Evolutionary conservation across 2,888 invertebrate genomes (phyloP).

Genomic region (Spisula solida): DNA sequence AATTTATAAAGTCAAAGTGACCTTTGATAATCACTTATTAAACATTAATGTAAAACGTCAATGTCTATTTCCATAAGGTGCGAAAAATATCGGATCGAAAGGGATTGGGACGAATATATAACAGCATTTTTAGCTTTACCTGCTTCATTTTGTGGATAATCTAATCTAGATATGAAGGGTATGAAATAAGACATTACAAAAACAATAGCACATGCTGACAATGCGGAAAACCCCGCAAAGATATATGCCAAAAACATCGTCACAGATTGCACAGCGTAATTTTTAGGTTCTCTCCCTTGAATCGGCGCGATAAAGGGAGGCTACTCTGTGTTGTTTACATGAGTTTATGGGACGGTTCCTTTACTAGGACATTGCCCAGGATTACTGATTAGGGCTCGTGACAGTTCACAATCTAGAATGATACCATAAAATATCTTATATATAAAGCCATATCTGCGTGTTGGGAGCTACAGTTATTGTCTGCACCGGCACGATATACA

Average conservation of each 20-base stretch:
- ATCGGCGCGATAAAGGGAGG: not conserved
- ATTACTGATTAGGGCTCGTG: no score
- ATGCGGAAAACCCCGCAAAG: not conserved
- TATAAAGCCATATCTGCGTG: no score
- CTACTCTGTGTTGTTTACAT: conserved; percentile 29
- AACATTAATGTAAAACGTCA: no score
- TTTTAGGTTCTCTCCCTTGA: not conserved
- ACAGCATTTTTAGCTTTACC: not conserved
- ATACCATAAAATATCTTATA: no score
- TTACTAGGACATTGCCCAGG: not conserved
- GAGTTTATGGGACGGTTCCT: not conserved
- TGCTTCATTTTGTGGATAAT: conserved; percentile 25
- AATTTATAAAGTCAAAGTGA: no score
- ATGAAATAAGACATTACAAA: not conserved
- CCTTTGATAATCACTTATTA: no score
- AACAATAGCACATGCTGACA: not conserved
- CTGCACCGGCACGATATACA: no score
- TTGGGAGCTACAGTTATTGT: no score
- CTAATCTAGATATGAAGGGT: conserved; percentile 13
- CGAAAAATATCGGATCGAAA: not conserved
- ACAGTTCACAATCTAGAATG: conserved; percentile 20
- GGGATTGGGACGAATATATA: not conserved
- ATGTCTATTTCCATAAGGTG: not conserved
- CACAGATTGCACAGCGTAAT: no score
- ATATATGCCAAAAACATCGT: not conserved